Percentiles rank a stretch among this genome's conserved stretches.
These are phyloP conservation scores for Fissipunctia ypsillon DNA, from an alignment of 2,888 invertebrate genomes.

Conservation along the genomic window DNA sequence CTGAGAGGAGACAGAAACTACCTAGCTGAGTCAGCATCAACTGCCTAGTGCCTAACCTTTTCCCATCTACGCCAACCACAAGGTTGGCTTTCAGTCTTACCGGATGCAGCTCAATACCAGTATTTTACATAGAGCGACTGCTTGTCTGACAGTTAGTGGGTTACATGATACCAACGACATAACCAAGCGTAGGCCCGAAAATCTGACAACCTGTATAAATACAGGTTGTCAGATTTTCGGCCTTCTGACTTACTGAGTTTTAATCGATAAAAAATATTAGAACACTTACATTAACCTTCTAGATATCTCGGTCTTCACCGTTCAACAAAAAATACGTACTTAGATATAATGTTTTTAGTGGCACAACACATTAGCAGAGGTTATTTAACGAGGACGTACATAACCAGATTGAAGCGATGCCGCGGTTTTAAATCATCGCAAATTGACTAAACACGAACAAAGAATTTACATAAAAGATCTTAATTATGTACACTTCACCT, in stretches of 20 bases:
- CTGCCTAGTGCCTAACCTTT: not conserved
- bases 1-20: not conserved
- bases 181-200: not conserved
- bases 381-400: constrained; percentile 41
- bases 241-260: not conserved
- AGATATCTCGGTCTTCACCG: constrained; percentile 4
- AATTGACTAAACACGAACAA: constrained; percentile 56
- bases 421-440: constrained; percentile 32
- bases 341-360: not conserved
- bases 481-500: constrained; percentile 19
- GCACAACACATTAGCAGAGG: constrained; percentile 28
- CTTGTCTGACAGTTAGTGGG: not conserved
- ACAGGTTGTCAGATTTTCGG: not conserved
- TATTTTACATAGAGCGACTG: not conserved
- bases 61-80: not conserved
- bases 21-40: not conserved
- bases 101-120: not conserved
- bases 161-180: not conserved
- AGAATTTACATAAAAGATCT: constrained; percentile 25
- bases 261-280: not conserved
- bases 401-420: constrained; percentile 45
- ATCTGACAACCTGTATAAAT: no score
- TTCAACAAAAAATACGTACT: constrained; percentile 12
- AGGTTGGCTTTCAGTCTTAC: not conserved
- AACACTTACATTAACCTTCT: constrained; percentile 36